Base-by-base conservation (phyloP, 2,888 invertebrate species). In the Papilio gigon region DNA sequence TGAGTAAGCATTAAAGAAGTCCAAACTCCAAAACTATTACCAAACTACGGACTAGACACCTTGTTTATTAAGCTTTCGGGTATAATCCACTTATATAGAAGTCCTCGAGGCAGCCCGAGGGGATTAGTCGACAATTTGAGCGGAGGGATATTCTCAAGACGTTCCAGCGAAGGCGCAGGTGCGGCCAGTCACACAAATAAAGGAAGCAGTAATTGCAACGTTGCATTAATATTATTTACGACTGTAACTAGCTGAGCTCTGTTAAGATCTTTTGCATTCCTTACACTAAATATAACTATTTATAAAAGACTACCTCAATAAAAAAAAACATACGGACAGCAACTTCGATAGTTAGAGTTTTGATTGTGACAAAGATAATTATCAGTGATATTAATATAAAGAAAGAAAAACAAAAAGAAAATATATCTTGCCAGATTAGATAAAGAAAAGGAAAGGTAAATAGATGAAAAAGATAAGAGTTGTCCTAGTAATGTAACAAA, bases 161-260 rank as follows among this genome's bases (percentile, higher is more conserved):
- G 33, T 20, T 63, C 14, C 22, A 33, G 14, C 9, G 27, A 6
- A 17, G 20, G 22, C 12, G 33, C 44, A 63, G 63, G 63, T 63
- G 63, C 47, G 47, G 33, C 8, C 47, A 47, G n/a, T 20, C 14
- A 62, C 14, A 47, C 50, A 63, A 63, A 63, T 47, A 63, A 47
- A 63, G 30, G 63, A 47, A 47, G 47, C 60, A 27, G n/a, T 60
- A 60, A 60, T 40, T 40, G 60, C 40, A 60, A 25, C 25, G 60
- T 60, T 60, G 40, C 40, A 22, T 25, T 14, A 17, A 27, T 27
- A 44, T 42, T 62, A 62, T 44, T 62, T 62, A 62, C 53, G 53
- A 56, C n/a, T 53, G 25, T 14, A 25, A 14, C 47, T 27, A 60
- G 20, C 59, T 14, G 22, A 5, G n/a, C 20, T 40, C 12, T 33